Conservation (phyloP, 2,888 invertebrate species). For the Leptinotarsa tumamoca region DNA sequence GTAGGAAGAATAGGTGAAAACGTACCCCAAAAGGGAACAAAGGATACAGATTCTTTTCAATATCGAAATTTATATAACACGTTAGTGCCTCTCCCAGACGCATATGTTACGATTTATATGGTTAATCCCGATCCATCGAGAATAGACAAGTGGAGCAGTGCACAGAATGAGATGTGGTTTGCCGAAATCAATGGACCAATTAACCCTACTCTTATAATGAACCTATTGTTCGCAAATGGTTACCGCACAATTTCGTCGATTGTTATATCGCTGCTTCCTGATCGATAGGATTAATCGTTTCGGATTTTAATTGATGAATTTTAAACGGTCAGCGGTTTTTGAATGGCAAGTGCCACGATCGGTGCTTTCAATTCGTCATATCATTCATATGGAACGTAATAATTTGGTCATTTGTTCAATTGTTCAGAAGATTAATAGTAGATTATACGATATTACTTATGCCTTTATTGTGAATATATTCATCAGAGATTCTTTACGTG, state of each 20-base stretch:
- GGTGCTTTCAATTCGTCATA: conserved; percentile 16
- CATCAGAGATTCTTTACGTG: too few relatives aligned
- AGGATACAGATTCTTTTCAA: conserved; percentile 39
- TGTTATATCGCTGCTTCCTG: conserved; percentile 39
- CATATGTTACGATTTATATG: conserved; percentile 45
- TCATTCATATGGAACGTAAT: conserved; percentile 1
- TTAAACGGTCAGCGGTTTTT: conserved; percentile 21
- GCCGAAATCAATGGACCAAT: conserved; percentile 47
- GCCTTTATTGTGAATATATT: too few relatives aligned
- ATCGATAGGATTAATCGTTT: conserved; percentile 27
- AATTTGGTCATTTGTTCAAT: conserved; percentile 2
- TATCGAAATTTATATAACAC: conserved; percentile 37
- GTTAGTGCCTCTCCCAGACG: conserved; percentile 33
- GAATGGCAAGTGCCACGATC: conserved; percentile 5
- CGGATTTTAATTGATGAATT: conserved; percentile 21
- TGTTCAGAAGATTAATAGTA: neutral
- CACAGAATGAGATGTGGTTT: conserved; percentile 22
- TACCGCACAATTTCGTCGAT: conserved; percentile 37
- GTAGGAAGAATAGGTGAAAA: conserved; percentile 38
- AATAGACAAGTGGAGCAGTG: conserved; percentile 10
- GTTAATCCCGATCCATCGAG: conserved; percentile 14
- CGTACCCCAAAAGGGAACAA: conserved; percentile 43
- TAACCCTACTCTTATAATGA: conserved; percentile 46
- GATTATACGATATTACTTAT: too few relatives aligned
- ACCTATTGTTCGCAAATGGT: conserved; percentile 42